These are phyloP conservation scores for Epizoanthus stellaris DNA, from an alignment of 92 coral and sea anemone genomes.

Conservation along the genomic window DNA sequence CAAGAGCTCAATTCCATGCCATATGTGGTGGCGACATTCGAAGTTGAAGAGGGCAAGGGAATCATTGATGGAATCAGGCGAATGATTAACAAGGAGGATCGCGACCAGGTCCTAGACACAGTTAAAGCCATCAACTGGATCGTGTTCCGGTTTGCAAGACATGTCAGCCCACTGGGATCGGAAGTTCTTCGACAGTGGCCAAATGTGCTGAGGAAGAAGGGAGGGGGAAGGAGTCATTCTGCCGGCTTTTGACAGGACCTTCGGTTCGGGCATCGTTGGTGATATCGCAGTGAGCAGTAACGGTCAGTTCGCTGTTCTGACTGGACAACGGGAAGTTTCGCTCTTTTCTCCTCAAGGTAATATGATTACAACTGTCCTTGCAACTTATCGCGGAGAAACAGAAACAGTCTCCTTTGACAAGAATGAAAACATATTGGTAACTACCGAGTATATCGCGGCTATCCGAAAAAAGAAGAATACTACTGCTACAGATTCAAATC, in stretches of 20 bases:
- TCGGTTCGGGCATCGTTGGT: not conserved
- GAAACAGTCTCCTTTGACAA: not conserved
- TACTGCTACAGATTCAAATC: too few relatives aligned
- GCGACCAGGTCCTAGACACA: not conserved
- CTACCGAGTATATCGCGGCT: not conserved
- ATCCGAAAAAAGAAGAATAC: too few relatives aligned
- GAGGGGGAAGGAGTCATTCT: not conserved
- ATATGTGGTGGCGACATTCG: constrained; percentile 20
- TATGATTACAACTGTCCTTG: not conserved
- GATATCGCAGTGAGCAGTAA: constrained; percentile 8
- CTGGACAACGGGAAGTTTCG: not conserved
- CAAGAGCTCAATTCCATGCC: constrained; percentile 28
- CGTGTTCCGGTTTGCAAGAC: constrained; percentile 28
- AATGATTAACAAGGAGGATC: constrained; percentile 7
- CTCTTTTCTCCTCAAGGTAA: not conserved
- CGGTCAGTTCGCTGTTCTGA: not conserved
- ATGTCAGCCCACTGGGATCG: not conserved
- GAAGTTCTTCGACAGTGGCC: constrained; percentile 10
- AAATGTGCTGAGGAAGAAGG: not conserved
- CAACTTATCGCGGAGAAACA: not conserved
- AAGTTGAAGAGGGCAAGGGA: constrained; percentile 8
- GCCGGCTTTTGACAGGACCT: not conserved
- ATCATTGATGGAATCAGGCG: not conserved
- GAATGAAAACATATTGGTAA: not conserved
- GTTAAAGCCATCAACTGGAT: constrained; percentile 17